Conservation (phyloP, 2,113 vertebrate species). For the Gymnogyps californianus region DNA sequence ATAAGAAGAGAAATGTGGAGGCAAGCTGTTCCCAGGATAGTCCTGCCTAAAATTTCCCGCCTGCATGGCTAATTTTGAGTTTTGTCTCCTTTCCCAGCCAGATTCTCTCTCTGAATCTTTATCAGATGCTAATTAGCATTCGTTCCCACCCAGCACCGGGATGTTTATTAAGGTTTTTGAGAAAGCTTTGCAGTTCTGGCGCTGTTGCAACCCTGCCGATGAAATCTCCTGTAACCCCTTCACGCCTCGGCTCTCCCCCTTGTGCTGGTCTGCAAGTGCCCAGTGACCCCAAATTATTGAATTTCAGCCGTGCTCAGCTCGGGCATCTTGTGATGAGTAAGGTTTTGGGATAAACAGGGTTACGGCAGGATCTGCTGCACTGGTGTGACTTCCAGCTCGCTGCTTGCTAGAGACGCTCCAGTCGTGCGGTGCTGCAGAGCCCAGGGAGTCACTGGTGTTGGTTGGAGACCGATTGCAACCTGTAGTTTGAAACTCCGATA, state of each 20-base stretch:
- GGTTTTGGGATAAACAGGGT: not conserved
- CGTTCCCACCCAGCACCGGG: not conserved
- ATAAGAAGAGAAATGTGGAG: constrained; percentile 45
- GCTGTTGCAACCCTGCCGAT: accelerated
- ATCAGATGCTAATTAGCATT: constrained; percentile 47
- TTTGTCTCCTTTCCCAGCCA: constrained; percentile 40
- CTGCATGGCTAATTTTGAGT: not conserved
- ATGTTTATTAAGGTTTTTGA: not conserved
- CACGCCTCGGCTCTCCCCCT: not conserved
- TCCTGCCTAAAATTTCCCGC: constrained; percentile 1
- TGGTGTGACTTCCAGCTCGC: not conserved
- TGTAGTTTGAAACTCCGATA: accelerated
- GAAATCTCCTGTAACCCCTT: not conserved
- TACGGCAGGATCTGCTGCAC: not conserved
- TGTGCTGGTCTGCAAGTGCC: not conserved
- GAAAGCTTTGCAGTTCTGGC: not conserved
- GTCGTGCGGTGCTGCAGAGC: not conserved
- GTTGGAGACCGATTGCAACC: not conserved
- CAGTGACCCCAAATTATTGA: not conserved
- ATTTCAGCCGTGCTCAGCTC: not conserved
- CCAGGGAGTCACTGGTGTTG: not conserved
- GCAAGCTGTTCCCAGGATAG: constrained; percentile 38
- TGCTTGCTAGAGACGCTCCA: not conserved
- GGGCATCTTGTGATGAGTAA: not conserved
- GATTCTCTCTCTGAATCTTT: constrained; percentile 4